Evolutionary conservation across 2,888 invertebrate species (phyloP).

Genomic region (Cephus sareptanus): DNA sequence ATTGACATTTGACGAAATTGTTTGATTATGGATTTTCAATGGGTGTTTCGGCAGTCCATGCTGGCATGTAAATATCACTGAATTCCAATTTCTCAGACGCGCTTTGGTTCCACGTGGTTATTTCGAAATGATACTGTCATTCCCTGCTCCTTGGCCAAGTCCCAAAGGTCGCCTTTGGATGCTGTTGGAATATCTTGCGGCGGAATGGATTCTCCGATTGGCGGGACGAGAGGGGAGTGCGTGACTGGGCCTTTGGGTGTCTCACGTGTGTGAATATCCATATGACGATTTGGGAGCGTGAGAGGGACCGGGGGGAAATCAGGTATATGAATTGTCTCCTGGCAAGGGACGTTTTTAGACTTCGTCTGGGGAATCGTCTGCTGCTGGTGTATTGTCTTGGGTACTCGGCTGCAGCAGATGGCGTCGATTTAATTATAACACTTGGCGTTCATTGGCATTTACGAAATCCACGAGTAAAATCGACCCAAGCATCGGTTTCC

Average conservation of each 20-base stretch:
- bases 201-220: neutral
- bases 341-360: slow-evolving; percentile 31
- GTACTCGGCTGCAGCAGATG: neutral
- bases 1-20: neutral
- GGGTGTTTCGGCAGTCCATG: neutral
- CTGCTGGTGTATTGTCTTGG: slow-evolving; percentile 23
- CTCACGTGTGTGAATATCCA: neutral
- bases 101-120: neutral
- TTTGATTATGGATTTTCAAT: neutral
- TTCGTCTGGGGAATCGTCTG: slow-evolving; percentile 50
- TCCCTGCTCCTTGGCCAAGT: neutral
- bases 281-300: neutral
- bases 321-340: slow-evolving; percentile 29
- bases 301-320: neutral
- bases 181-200: neutral
- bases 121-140: neutral
- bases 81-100: neutral
- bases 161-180: neutral
- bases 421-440: neutral
- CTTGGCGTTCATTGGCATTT: slow-evolving; percentile 41
- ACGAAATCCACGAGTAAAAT: slow-evolving; percentile 8
- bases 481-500: neutral
- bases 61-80: neutral
- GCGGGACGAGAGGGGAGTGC: neutral
- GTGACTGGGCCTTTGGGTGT: neutral